Percentiles rank a stretch among this genome's conserved stretches.
Conservation (phyloP, 1,140 invertebrate species). For the Branchinecta lynchi region DNA sequence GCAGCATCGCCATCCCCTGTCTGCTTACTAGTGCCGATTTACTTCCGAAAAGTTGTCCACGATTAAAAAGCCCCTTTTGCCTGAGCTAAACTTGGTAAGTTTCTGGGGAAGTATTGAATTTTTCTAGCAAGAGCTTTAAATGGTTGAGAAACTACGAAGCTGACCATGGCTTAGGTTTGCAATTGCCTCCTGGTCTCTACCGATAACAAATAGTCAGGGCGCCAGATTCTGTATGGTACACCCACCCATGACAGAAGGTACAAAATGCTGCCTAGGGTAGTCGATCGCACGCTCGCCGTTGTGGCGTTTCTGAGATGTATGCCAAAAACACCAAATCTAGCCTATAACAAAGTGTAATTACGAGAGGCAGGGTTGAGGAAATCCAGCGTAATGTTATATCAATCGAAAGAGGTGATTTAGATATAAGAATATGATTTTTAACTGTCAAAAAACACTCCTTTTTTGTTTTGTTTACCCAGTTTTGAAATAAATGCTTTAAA, state of each 20-base stretch:
- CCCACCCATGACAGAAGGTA: conserved; percentile 4
- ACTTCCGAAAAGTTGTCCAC: no score
- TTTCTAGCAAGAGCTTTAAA: no score
- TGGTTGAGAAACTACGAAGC: no score
- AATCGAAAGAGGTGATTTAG: conserved; percentile 6
- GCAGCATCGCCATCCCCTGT: no score
- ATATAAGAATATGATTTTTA: conserved; percentile 10
- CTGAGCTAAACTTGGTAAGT: no score
- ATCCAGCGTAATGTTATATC: conserved; percentile 9
- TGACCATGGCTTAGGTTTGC: no score
- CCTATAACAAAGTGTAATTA: conserved; percentile 6
- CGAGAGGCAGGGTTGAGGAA: not conserved
- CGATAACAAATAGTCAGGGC: not conserved
- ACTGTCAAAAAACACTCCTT: not conserved
- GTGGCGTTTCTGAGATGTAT: conserved; percentile 5
- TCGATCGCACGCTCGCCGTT: conserved; percentile 7
- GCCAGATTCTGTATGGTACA: conserved; percentile 1
- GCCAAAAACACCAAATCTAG: no score
- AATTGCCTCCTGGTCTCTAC: no score
- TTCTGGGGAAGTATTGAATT: no score
- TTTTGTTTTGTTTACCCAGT: not conserved
- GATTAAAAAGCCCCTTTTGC: no score
- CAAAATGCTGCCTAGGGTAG: not conserved
- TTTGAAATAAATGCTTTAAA: conserved; percentile 10
- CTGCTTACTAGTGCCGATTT: no score